Evolutionary conservation across 1,140 invertebrate genomes (phyloP).

Genomic region (Melanaphis sacchari): DNA sequence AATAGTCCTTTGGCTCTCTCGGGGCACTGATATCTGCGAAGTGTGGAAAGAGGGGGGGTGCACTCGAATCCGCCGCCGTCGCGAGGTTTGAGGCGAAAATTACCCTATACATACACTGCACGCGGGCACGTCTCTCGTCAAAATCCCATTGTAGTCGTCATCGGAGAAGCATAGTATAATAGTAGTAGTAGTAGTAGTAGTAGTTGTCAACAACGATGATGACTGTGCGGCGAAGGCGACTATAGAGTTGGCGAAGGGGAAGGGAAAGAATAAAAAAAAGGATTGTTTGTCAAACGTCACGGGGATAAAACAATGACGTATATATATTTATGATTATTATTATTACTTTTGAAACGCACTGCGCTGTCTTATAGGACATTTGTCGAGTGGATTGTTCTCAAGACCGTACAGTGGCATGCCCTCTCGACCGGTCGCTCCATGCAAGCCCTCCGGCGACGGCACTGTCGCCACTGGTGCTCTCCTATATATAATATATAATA

Average conservation of each 20-base stretch:
- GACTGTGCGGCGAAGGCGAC: neutral
- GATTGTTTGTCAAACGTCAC: conserved; percentile 53
- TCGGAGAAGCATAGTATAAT: neutral
- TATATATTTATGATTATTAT: conserved; percentile 33
- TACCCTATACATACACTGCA: neutral
- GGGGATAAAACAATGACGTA: conserved; percentile 48
- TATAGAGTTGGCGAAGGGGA: neutral
- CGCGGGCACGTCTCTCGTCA: conserved; percentile 20
- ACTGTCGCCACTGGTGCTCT: neutral
- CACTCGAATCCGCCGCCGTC: conserved; percentile 36
- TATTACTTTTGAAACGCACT: conserved; percentile 17
- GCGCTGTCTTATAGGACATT: conserved; percentile 36
- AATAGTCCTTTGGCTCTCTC: conserved; percentile 47
- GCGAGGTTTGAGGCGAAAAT: conserved; percentile 32
- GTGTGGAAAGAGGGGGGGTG: neutral
- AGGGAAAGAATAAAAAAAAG: conserved; percentile 17
- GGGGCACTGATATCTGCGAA: neutral
- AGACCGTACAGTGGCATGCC: neutral
- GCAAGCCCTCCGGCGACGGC: conserved; percentile 21
- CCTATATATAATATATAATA: conserved; percentile 5
- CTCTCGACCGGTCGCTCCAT: conserved; percentile 41
- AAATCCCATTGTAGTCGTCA: conserved; percentile 44
- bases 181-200: neutral
- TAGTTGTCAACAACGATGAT: conserved; percentile 13
- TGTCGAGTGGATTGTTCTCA: conserved; percentile 51